Conservation (phyloP, 2,113 vertebrate species). For the Microtus oregoni region DNA sequence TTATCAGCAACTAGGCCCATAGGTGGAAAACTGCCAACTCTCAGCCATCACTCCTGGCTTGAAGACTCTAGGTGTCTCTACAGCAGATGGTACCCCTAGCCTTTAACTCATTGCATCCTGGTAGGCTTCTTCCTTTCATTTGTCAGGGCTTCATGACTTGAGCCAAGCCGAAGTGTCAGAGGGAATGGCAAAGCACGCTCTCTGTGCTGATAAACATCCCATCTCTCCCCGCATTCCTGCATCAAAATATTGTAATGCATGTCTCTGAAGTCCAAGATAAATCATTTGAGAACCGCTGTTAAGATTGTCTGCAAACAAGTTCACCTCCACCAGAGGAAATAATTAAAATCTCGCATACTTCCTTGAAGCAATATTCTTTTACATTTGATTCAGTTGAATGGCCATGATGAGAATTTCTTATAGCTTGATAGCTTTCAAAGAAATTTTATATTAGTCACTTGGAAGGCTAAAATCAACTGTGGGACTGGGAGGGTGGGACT, state of each 20-base stretch:
- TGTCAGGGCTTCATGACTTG: background rate
- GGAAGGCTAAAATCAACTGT: conserved; percentile 15
- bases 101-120: conserved; percentile 21
- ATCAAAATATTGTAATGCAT: conserved; percentile 54
- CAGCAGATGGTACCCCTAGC: background rate
- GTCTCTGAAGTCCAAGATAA: conserved; percentile 41
- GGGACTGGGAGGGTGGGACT: background rate
- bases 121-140: background rate
- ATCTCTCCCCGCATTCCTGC: background rate
- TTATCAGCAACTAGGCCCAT: background rate
- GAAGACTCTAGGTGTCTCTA: background rate
- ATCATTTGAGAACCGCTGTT: conserved; percentile 33
- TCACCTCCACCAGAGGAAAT: conserved; percentile 72
- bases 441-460: conserved; percentile 42
- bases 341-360: conserved; percentile 65
- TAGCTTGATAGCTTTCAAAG: conserved; percentile 62
- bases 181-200: conserved; percentile 41
- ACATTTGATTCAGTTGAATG: conserved; percentile 45
- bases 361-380: conserved; percentile 60
- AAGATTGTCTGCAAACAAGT: conserved; percentile 67
- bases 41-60: conserved; percentile 8
- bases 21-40: background rate
- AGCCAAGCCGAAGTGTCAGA: conserved; percentile 31
- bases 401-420: conserved; percentile 55
- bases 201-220: background rate